Percentiles rank a stretch among this genome's conserved stretches.
phyloP scores from a whole-genome alignment of 2,797 vertebrate species.

The Scomberomorus guttatus region DNA sequence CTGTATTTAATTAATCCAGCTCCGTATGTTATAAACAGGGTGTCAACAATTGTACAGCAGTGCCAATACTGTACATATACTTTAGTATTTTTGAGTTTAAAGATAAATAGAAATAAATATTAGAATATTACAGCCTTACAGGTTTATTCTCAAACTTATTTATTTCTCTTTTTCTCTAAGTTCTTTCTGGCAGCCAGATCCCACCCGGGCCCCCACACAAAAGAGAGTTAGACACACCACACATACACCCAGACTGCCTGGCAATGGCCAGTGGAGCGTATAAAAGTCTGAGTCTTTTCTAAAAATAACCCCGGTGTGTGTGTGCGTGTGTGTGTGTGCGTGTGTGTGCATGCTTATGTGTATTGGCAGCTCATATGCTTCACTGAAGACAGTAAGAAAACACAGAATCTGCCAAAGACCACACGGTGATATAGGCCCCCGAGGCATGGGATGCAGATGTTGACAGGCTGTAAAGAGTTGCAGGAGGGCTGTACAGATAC shows the following conservation, averaged over 20 bases:
- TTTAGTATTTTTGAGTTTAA: background rate
- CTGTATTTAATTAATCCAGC: background rate
- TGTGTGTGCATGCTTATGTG: conserved; percentile 17
- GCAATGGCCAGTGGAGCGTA: conserved; percentile 50
- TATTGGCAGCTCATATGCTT: conserved; percentile 45
- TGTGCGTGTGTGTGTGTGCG: conserved; percentile 36
- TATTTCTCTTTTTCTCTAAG: conserved; percentile 7
- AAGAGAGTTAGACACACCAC: conserved; percentile 34
- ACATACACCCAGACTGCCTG: conserved; percentile 30
- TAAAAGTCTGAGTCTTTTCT: conserved; percentile 57
- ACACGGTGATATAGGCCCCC: conserved; percentile 29
- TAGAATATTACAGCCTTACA: background rate
- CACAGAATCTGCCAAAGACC: conserved; percentile 64
- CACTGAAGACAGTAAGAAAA: conserved; percentile 65
- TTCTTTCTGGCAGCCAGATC: conserved; percentile 17
- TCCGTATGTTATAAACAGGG: background rate
- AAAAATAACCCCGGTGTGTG: conserved; percentile 68
- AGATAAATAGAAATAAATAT: background rate
- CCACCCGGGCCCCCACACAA: background rate
- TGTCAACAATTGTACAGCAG: background rate
- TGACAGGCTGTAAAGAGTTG: conserved; percentile 40
- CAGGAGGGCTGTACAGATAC: conserved; percentile 39
- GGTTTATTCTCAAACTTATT: conserved; percentile 18
- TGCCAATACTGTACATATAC: background rate
- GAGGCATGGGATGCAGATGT: conserved; percentile 57